These are phyloP conservation scores for Psephotus haematonotus DNA, from an alignment of 2,113 vertebrate species.

Conservation along the genomic window DNA sequence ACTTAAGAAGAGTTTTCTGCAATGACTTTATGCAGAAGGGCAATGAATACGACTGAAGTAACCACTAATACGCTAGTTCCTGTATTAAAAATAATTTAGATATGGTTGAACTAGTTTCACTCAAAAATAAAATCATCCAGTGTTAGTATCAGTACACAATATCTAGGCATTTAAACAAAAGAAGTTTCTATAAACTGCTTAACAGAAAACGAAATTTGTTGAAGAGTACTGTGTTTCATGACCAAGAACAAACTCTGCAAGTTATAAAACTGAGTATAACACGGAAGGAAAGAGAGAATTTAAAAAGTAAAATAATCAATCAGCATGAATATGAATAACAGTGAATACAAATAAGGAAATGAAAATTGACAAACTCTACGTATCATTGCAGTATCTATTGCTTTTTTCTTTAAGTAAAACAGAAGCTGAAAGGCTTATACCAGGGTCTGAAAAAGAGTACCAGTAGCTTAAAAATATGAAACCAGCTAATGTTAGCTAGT, in stretches of 20 bases:
- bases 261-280: not conserved
- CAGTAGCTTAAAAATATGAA: not conserved
- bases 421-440: not conserved
- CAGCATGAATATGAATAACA: not conserved
- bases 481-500: not conserved
- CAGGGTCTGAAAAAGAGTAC: not conserved
- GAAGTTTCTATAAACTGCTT: not conserved
- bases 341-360: not conserved
- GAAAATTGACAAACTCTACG: not conserved
- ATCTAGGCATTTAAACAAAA: not conserved
- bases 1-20: not conserved
- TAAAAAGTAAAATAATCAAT: not conserved
- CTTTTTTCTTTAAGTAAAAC: not conserved
- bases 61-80: not conserved
- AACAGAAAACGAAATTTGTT: not conserved
- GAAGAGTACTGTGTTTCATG: not conserved
- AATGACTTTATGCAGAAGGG: not conserved
- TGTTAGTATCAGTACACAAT: not conserved
- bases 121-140: not conserved
- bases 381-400: not conserved
- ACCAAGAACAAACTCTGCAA: not conserved
- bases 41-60: not conserved
- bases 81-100: not conserved
- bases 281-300: not conserved
- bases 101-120: not conserved